phyloP scores from a whole-genome alignment of 2,113 vertebrate genomes.

The Saccopteryx bilineata region DNA sequence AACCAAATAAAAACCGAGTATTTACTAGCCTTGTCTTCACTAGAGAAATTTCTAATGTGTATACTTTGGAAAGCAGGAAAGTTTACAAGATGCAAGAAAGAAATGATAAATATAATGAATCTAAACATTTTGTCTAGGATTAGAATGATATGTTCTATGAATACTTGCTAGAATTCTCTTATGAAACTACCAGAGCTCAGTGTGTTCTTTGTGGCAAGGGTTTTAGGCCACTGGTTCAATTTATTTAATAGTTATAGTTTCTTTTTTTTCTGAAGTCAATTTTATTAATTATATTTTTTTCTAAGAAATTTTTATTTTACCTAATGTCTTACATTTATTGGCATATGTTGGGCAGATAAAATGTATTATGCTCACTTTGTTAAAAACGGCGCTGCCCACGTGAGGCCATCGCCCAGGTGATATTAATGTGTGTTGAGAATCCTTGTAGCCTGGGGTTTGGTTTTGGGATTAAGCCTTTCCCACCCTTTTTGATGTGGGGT shows the following conservation, averaged over 20 bases:
- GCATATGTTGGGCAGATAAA: too few relatives aligned
- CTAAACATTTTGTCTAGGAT: background rate
- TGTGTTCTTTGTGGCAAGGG: background rate
- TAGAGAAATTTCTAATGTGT: background rate
- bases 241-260: background rate
- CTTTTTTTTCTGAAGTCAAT: background rate
- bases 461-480: too few relatives aligned
- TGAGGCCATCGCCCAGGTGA: too few relatives aligned
- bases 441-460: too few relatives aligned
- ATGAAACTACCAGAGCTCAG: background rate
- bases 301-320: background rate
- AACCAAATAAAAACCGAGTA: background rate
- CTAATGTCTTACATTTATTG: constrained; percentile 1
- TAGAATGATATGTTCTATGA: background rate
- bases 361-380: too few relatives aligned
- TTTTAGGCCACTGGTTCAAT: background rate
- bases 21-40: background rate
- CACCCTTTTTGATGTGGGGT: too few relatives aligned
- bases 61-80: background rate
- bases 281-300: background rate
- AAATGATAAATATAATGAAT: background rate
- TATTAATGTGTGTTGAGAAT: too few relatives aligned
- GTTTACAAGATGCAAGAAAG: background rate
- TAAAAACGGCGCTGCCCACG: too few relatives aligned
- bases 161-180: background rate